Evolutionary conservation across 2,113 vertebrate species (phyloP).

Genomic region (Psilopsiagon aurifrons): DNA sequence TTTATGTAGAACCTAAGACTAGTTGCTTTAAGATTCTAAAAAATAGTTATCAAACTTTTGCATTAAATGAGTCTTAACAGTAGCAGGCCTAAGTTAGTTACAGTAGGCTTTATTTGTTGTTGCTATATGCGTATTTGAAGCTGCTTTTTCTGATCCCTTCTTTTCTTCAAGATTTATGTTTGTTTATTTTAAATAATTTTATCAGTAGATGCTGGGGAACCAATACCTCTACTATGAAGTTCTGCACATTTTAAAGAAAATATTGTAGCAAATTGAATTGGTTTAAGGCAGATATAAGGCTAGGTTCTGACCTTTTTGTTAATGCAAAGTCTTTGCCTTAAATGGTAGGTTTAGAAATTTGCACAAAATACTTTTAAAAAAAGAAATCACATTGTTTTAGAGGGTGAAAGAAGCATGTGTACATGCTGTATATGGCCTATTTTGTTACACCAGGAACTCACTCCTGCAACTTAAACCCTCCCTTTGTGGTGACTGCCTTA

Average conservation of each 20-base stretch:
- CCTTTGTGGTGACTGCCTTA: slow-evolving; percentile 85
- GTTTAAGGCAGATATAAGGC: slow-evolving; percentile 60
- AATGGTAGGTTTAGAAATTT: slow-evolving; percentile 80
- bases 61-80: slow-evolving; percentile 67
- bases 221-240: slow-evolving; percentile 32
- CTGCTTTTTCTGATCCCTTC: slow-evolving; percentile 69
- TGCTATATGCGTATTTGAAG: slow-evolving; percentile 59
- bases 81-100: slow-evolving; percentile 65
- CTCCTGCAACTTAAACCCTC: slow-evolving; percentile 64
- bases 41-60: slow-evolving; percentile 38
- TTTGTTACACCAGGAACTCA: slow-evolving; percentile 39
- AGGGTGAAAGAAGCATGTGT: slow-evolving; percentile 74
- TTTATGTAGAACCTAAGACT: slow-evolving; percentile 75
- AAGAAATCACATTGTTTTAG: slow-evolving; percentile 68
- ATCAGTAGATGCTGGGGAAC: slow-evolving; percentile 10
- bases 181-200: slow-evolving; percentile 66
- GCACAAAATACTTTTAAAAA: slow-evolving; percentile 75
- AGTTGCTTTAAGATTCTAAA: slow-evolving; percentile 64
- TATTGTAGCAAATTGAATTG: slow-evolving; percentile 57
- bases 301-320: slow-evolving; percentile 69
- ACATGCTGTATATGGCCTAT: slow-evolving; percentile 14
- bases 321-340: slow-evolving; percentile 75
- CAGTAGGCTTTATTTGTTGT: not conserved
- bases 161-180: slow-evolving; percentile 58
- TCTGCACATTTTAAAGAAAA: slow-evolving; percentile 56